Evolutionary conservation across 2,797 vertebrate species (phyloP), one percentile per base, ranked within the genome.

Genomic region (Cyclopterus lumpus): DNA sequence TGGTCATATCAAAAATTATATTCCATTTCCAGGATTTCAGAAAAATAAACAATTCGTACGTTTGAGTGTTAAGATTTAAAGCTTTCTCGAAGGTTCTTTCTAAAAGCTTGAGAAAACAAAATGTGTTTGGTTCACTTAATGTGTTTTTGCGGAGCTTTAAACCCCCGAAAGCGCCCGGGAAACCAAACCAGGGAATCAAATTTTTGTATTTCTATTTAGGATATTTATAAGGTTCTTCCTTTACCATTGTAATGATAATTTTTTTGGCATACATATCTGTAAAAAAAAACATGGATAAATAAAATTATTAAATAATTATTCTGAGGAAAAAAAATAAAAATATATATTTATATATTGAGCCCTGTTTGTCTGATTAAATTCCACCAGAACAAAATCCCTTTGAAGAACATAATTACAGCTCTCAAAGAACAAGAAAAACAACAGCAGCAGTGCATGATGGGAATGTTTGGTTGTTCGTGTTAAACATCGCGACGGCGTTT

Each of bases 401-500:
- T 64, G 57, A 73, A 55, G 66, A 73, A 14, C 4, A 44, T 54
- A 73, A 65, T 75, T 22, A 14, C 3, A 34, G 62, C 62, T 22
- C 46, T 68, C 46, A 71, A 59, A 86, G 38, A 24, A 8, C 22
- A 16, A 5, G 11, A 6, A 14, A 34, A 49, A 4, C 34, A 18
- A 2, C 20, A 5, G 1, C 49, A 72, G 22, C 53, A 66, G 51
- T 64, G 86, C 75, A 77, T 76, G 81, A 64, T 79, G 81, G 79
- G 75, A 80, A 38, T 10, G 61, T 81, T 82, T 80, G 57, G 75
- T 60, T 60, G 71, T 16, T 28, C 0, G 7, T 22, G 48, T 53
- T 24, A 44, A 53, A 79, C 72, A 34, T 8, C 22, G 48, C 7
- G 3, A 22, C 24, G 9, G 71, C 2, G 22, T 70, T 79, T 81